A percentile compares a stretch with the other conserved stretches of the same genome.
Evolutionary conservation across 2,797 vertebrate species (phyloP).

Genomic region (Jordanella pulchra): DNA sequence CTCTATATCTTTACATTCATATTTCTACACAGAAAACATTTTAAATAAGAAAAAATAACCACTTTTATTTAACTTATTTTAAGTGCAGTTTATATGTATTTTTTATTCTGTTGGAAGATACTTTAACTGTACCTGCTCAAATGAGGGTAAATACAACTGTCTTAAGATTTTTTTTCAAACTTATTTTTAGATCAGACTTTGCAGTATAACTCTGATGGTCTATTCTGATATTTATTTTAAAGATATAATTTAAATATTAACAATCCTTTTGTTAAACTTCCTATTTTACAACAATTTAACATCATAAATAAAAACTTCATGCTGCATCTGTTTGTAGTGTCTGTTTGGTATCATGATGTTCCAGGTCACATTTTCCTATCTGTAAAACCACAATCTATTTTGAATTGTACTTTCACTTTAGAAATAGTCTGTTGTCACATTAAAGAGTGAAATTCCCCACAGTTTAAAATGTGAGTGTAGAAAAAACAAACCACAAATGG

Average conservation of each 20-base stretch:
- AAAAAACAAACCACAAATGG: too few relatives aligned
- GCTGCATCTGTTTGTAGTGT: slow-evolving; percentile 2
- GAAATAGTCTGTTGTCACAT: not conserved
- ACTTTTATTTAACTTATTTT: too few relatives aligned
- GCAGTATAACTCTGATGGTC: too few relatives aligned
- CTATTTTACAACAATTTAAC: not conserved
- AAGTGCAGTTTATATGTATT: too few relatives aligned
- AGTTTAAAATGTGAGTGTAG: not conserved
- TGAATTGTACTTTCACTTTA: not conserved
- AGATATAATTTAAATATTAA: not conserved
- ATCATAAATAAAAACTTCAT: slow-evolving; percentile 20
- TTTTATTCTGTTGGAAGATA: too few relatives aligned
- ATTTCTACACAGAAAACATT: too few relatives aligned
- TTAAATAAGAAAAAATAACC: too few relatives aligned
- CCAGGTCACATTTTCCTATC: not conserved
- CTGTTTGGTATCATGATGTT: not conserved
- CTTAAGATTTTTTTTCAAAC: too few relatives aligned
- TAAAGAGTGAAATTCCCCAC: not conserved
- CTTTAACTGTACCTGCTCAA: too few relatives aligned
- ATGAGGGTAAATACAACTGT: too few relatives aligned
- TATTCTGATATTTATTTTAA: not conserved
- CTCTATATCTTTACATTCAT: too few relatives aligned
- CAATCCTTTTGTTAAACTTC: not conserved
- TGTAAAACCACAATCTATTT: not conserved
- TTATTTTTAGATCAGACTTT: too few relatives aligned